phyloP scores from a whole-genome alignment of 30 jellyfish, hydroid and myxozoan species.

The Nemopilema nomurai region DNA sequence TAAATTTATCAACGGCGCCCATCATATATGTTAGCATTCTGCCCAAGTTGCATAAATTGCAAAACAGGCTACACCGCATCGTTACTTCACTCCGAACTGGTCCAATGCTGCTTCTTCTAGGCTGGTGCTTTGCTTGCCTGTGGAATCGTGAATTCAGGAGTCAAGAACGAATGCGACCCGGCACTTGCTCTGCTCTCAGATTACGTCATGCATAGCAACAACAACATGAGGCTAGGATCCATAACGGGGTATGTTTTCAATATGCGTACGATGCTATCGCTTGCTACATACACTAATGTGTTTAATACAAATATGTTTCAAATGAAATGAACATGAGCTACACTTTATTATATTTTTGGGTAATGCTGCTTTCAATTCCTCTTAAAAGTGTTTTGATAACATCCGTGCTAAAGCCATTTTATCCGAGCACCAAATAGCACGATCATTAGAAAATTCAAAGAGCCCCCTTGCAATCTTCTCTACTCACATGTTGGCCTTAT shows the following conservation, averaged over 20 bases:
- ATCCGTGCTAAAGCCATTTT: too few relatives aligned
- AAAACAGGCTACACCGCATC: neutral
- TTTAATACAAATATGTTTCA: too few relatives aligned
- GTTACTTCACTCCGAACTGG: neutral
- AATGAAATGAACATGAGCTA: too few relatives aligned
- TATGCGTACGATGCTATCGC: neutral
- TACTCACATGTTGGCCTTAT: too few relatives aligned
- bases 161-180: constrained; percentile 97
- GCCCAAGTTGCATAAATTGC: too few relatives aligned
- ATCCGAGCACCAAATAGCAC: too few relatives aligned
- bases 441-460: too few relatives aligned
- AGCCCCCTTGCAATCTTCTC: too few relatives aligned
- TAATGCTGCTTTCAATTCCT: neutral
- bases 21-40: too few relatives aligned
- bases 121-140: constrained; percentile 99
- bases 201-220: constrained; percentile 86
- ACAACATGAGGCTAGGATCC: constrained; percentile 91
- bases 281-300: neutral
- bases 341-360: too few relatives aligned
- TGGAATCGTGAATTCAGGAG: constrained; percentile 99
- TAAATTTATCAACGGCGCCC: too few relatives aligned
- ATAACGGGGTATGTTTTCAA: constrained; percentile 73
- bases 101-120: constrained; percentile 28
- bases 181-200: constrained; percentile 95
- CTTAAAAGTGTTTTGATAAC: too few relatives aligned